phyloP scores from a whole-genome alignment of 2,113 vertebrate genomes.

The Tragelaphus imberbis region DNA sequence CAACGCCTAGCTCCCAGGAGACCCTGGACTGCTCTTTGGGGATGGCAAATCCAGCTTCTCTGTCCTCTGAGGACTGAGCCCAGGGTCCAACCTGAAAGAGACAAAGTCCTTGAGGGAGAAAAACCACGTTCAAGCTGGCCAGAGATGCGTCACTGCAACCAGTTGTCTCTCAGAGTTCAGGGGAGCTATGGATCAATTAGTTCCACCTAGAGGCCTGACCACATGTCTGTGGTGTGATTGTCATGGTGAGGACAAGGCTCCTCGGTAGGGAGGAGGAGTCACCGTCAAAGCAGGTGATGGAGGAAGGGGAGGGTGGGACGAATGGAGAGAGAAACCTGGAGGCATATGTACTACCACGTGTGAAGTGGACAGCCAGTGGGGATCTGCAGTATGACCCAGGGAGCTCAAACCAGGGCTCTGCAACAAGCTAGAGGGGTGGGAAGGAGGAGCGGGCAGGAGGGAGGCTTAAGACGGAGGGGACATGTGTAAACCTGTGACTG shows the following conservation, averaged over 20 bases:
- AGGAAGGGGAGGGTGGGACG: not conserved
- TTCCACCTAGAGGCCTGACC: not conserved
- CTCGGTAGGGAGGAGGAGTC: not conserved
- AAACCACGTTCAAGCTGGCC: not conserved
- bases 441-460: not conserved
- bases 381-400: accelerated
- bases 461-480: not conserved
- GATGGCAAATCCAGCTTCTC: not conserved
- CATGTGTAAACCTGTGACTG: not conserved
- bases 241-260: not conserved
- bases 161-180: not conserved
- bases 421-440: not conserved
- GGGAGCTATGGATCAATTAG: not conserved
- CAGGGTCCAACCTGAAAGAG: not conserved
- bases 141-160: not conserved
- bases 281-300: not conserved
- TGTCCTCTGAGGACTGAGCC: not conserved
- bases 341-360: accelerated
- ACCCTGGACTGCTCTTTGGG: not conserved
- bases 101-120: not conserved
- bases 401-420: not conserved
- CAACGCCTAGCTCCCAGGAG: conserved; percentile 27
- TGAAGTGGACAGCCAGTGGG: not conserved
- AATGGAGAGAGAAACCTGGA: not conserved
- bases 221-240: not conserved